Evolutionary conservation across 2,113 vertebrate genomes (phyloP).

Genomic region (Orcinus orca): DNA sequence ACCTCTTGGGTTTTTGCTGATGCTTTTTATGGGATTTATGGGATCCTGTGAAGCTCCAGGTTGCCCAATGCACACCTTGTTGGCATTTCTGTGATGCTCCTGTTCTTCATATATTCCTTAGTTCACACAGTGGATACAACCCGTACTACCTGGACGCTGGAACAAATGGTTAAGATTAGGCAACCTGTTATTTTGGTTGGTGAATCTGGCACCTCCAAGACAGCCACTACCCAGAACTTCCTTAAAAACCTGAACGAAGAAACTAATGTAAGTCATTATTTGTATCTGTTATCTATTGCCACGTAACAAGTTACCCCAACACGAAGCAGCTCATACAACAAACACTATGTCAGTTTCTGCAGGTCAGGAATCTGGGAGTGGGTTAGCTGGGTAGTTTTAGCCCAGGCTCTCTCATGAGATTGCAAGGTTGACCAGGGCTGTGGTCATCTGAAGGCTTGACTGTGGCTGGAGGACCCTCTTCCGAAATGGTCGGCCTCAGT

Average conservation of each 20-base stretch:
- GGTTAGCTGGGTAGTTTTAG: background rate
- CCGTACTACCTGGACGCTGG: conserved; percentile 90
- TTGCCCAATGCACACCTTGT: background rate
- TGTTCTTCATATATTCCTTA: conserved; percentile 59
- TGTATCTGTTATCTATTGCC: fast-evolving
- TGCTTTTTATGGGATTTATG: background rate
- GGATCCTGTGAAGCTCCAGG: background rate
- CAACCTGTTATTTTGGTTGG: conserved; percentile 93
- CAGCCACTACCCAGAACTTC: conserved; percentile 94
- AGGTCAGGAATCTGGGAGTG: background rate
- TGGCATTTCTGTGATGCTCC: background rate
- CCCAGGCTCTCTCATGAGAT: background rate
- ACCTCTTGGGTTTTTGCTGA: background rate
- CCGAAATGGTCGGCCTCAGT: background rate
- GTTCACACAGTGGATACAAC: conserved; percentile 96
- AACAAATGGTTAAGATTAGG: conserved; percentile 93
- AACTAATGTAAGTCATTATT: conserved; percentile 80
- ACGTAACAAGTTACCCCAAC: fast-evolving
- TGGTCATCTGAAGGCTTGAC: background rate
- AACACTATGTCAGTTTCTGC: background rate
- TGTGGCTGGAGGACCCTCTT: background rate
- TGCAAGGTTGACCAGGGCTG: background rate
- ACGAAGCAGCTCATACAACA: fast-evolving
- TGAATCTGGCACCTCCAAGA: conserved; percentile 97
- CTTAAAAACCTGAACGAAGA: conserved; percentile 88